Conservation (phyloP, 2,888 invertebrate species). For the Ypsolopha scabrella region DNA sequence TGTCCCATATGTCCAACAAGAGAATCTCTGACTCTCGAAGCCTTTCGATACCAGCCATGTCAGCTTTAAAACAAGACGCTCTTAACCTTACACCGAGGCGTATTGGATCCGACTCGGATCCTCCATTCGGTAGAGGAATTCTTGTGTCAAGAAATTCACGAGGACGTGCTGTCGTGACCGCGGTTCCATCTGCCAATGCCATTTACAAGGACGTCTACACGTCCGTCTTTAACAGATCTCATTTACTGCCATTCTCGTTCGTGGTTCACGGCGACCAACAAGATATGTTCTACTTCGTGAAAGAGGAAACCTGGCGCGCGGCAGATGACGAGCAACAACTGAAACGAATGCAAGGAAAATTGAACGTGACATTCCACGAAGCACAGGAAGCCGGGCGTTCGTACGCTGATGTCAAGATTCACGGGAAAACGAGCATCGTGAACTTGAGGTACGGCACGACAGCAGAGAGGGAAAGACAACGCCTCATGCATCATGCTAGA, state of each 20-base stretch:
- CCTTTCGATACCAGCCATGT: conserved; percentile 82
- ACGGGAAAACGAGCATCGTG: conserved; percentile 89
- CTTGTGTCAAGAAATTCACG: conserved; percentile 84
- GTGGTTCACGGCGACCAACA: conserved; percentile 90
- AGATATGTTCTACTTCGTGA: conserved; percentile 94
- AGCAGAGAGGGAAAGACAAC: conserved; percentile 88
- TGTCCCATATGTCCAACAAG: conserved; percentile 83
- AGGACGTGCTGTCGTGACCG: conserved; percentile 85
- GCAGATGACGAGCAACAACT: conserved; percentile 90
- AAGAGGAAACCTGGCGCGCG: conserved; percentile 91
- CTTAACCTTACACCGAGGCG: conserved; percentile 80
- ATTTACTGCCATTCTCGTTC: conserved; percentile 87
- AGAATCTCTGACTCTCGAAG: conserved; percentile 83
- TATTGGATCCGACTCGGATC: conserved; percentile 87
- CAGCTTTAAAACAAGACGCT: conserved; percentile 83
- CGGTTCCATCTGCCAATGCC: conserved; percentile 90
- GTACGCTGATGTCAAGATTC: conserved; percentile 90
- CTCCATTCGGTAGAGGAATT: conserved; percentile 89
- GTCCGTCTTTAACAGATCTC: conserved; percentile 91
- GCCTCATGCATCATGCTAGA: conserved; percentile 92
- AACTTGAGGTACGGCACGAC: conserved; percentile 96
- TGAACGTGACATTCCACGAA: conserved; percentile 93
- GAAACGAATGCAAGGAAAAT: conserved; percentile 89
- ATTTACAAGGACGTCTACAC: conserved; percentile 94
- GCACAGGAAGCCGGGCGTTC: conserved; percentile 81